These are phyloP conservation scores for Stomatorhinus ivindoensis DNA, from an alignment of 2,113 vertebrate species.

Conservation along the genomic window DNA sequence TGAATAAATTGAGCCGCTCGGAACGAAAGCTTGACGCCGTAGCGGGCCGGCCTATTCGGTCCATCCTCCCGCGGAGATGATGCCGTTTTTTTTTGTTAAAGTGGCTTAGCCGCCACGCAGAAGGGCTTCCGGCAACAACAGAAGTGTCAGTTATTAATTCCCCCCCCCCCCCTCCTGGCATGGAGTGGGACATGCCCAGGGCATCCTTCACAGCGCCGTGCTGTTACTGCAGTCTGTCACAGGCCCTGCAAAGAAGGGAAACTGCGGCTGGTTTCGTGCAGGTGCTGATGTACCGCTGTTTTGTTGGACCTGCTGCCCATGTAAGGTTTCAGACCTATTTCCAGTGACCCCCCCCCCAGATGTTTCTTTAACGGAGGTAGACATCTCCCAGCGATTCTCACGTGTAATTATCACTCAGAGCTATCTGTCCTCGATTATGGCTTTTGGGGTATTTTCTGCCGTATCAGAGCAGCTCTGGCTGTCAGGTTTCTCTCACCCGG, in stretches of 20 bases:
- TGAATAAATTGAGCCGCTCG: constrained; percentile 34
- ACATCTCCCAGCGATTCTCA: neutral
- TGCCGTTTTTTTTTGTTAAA: neutral
- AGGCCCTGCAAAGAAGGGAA: neutral
- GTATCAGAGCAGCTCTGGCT: neutral
- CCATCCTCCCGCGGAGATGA: neutral
- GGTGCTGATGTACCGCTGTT: neutral
- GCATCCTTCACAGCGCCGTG: too few relatives aligned
- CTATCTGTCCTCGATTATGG: neutral
- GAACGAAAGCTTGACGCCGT: constrained; percentile 27
- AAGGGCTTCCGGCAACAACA: neutral
- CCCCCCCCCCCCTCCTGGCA: neutral
- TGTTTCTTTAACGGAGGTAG: neutral
- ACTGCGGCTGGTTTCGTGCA: neutral
- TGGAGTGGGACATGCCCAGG: neutral
- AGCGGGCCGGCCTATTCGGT: neutral
- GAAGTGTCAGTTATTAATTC: constrained; percentile 2
- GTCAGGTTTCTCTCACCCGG: neutral
- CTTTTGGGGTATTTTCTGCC: neutral
- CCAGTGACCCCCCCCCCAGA: neutral
- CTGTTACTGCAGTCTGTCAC: neutral
- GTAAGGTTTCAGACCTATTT: neutral
- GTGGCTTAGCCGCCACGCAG: neutral
- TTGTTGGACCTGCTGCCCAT: neutral
- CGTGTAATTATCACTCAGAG: neutral